Conservation (phyloP, 2,113 vertebrate species). For the Chloropsis cyanopogon region DNA sequence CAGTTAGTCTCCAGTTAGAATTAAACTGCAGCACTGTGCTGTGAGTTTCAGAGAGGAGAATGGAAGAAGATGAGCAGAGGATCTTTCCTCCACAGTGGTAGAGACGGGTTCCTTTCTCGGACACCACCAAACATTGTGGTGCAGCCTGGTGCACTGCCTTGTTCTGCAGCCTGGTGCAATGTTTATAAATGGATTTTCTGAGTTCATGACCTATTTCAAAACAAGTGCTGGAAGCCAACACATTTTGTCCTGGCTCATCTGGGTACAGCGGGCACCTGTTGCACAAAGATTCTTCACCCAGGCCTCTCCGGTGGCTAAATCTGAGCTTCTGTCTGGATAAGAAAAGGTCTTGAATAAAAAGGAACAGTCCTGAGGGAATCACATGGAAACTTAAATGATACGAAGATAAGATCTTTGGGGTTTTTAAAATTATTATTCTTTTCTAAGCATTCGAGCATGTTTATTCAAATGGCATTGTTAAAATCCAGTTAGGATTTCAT, state of each 20-base stretch:
- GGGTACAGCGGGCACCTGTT: background rate
- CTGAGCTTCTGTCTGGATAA: background rate
- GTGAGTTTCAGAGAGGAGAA: background rate
- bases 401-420: background rate
- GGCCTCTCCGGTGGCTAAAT: background rate
- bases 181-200: slow-evolving; percentile 15
- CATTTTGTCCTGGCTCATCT: background rate
- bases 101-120: background rate
- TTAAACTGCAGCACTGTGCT: rapidly evolving
- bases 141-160: background rate
- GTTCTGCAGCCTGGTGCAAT: background rate
- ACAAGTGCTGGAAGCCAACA: background rate
- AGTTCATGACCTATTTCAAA: slow-evolving; percentile 1
- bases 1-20: background rate
- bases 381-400: background rate
- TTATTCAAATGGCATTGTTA: background rate
- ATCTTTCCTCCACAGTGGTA: background rate
- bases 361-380: background rate
- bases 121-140: background rate
- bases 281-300: background rate
- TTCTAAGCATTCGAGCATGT: background rate
- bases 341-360: background rate
- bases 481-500: background rate
- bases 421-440: background rate
- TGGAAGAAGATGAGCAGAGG: background rate